These are phyloP conservation scores for Remorina albescens DNA, from an alignment of 2,797 vertebrate species.

Conservation along the genomic window DNA sequence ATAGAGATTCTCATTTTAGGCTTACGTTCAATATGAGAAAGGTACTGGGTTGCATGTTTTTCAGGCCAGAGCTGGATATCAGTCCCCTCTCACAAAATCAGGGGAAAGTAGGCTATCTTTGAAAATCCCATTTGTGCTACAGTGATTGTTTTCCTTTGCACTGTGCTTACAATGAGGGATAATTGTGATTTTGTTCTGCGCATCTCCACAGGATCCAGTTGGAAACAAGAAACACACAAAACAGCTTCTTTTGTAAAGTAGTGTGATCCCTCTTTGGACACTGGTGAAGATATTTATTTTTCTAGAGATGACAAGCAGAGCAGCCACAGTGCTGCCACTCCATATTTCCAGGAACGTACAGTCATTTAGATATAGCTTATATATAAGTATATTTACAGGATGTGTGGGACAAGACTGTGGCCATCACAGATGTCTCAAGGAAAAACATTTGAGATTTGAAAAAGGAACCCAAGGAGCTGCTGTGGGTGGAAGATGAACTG, in stretches of 20 bases:
- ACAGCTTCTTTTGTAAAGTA: conserved; percentile 88
- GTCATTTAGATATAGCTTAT: conserved; percentile 81
- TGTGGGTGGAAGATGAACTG: conserved; percentile 81
- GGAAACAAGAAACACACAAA: conserved; percentile 89
- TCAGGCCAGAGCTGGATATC: neutral
- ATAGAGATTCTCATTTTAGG: conserved; percentile 1
- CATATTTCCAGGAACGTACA: conserved; percentile 81
- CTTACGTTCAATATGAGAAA: conserved; percentile 22
- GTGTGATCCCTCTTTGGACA: conserved; percentile 88
- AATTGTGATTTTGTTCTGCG: conserved; percentile 73
- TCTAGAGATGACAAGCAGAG: conserved; percentile 88
- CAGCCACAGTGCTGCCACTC: conserved; percentile 84
- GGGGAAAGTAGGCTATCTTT: conserved; percentile 16
- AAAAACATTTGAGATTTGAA: conserved; percentile 67
- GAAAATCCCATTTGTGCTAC: conserved; percentile 4
- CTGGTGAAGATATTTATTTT: conserved; percentile 98
- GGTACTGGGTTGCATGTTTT: conserved; percentile 9
- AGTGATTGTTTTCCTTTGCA: conserved; percentile 10
- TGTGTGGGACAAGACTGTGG: conserved; percentile 73
- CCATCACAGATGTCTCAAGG: conserved; percentile 64
- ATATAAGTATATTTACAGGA: conserved; percentile 80
- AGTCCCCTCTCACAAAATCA: conserved; percentile 1
- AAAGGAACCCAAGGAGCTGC: conserved; percentile 75
- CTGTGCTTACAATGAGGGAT: conserved; percentile 35
- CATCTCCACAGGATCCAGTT: conserved; percentile 90